Evolutionary conservation across 2,888 invertebrate genomes (phyloP).

Genomic region (Eulithis prunata): DNA sequence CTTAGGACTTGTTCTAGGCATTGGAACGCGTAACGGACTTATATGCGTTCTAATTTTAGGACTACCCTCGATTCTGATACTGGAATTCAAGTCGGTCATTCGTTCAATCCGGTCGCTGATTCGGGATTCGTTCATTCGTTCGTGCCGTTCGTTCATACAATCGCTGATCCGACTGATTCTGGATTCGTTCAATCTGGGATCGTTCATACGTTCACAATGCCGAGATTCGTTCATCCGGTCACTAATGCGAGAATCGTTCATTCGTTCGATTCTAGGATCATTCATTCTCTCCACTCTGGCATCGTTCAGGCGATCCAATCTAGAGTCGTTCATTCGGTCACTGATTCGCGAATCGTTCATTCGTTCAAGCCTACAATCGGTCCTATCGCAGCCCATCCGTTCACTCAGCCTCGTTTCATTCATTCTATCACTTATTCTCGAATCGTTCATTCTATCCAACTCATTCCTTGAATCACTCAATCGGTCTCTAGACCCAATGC

Average conservation of each 20-base stretch:
- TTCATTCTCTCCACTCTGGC: conserved; percentile 50
- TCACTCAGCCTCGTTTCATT: conserved; percentile 55
- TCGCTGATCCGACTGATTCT: conserved; percentile 37
- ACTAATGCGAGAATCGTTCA: conserved; percentile 46
- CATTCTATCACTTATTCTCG: conserved; percentile 61
- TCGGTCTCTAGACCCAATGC: conserved; percentile 50
- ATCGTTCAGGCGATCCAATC: conserved; percentile 47
- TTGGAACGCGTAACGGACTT: conserved; percentile 62
- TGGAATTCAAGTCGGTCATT: conserved; percentile 69
- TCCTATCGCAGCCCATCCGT: conserved; percentile 42
- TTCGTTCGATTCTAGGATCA: conserved; percentile 47
- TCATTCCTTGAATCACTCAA: conserved; percentile 57
- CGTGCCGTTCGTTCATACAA: conserved; percentile 47
- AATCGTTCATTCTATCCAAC: conserved; percentile 52
- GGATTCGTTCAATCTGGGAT: conserved; percentile 42
- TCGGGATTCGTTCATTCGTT: conserved; percentile 46
- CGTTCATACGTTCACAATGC: conserved; percentile 49
- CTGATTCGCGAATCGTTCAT: conserved; percentile 49
- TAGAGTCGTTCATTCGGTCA: conserved; percentile 48
- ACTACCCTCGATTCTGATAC: conserved; percentile 70
- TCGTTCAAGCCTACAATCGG: conserved; percentile 51
- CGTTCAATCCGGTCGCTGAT: conserved; percentile 51
- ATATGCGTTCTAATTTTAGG: conserved; percentile 69
- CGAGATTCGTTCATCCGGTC: conserved; percentile 45
- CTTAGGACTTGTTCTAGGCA: conserved; percentile 58